Percentiles rank a stretch among this genome's conserved stretches.
These are phyloP conservation scores for Amphiprion clarkii DNA, from an alignment of 2,797 vertebrate genomes.

Conservation along the genomic window DNA sequence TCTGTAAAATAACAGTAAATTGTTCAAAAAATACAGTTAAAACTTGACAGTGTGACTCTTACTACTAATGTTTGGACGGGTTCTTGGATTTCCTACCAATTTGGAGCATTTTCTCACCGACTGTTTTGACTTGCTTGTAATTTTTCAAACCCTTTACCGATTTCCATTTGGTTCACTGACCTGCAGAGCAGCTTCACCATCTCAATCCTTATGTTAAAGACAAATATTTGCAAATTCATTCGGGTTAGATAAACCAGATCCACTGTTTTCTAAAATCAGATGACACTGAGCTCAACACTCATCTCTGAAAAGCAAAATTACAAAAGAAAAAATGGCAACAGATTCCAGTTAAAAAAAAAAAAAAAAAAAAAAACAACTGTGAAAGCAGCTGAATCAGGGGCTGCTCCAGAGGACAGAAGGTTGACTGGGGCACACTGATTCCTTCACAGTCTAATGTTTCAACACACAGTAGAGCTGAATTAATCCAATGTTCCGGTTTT, in stretches of 20 bases:
- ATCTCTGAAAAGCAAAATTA: background rate
- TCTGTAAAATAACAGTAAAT: too few relatives aligned
- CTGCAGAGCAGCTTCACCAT: conserved; percentile 9
- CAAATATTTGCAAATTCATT: conserved; percentile 47
- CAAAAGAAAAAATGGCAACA: background rate
- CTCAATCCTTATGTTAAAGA: background rate
- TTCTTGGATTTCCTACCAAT: background rate
- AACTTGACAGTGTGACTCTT: too few relatives aligned
- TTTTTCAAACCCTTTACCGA: conserved; percentile 3
- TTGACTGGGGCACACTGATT: too few relatives aligned
- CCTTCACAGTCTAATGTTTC: too few relatives aligned
- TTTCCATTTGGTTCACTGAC: conserved; percentile 44
- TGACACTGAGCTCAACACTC: background rate
- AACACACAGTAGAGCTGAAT: too few relatives aligned
- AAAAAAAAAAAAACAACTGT: too few relatives aligned
- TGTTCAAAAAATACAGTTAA: too few relatives aligned
- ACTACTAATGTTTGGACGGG: background rate
- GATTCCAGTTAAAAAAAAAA: too few relatives aligned
- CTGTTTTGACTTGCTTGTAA: background rate
- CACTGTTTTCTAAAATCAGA: background rate
- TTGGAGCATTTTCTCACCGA: background rate
- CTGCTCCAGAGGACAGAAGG: too few relatives aligned
- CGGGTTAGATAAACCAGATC: background rate
- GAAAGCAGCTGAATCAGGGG: too few relatives aligned
- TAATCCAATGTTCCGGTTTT: too few relatives aligned